A percentile compares a stretch with the other conserved stretches of the same genome.
Evolutionary conservation across 2,888 invertebrate species (phyloP).

Genomic region (Cetonia aurata): DNA sequence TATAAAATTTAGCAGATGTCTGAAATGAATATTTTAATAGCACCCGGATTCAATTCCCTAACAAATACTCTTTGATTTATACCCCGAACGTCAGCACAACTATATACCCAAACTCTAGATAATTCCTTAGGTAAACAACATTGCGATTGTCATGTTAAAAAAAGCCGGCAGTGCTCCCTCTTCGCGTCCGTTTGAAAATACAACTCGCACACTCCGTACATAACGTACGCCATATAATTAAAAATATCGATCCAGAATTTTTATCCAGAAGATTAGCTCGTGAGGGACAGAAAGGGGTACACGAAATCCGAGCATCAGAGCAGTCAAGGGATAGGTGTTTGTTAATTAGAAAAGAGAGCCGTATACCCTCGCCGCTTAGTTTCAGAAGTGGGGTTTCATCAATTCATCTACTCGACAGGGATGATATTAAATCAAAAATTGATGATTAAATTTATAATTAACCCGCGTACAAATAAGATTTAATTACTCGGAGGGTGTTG

Average conservation of each 20-base stretch:
- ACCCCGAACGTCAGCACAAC: conserved; percentile 1
- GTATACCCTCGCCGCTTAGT: conserved; percentile 26
- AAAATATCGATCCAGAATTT: conserved; percentile 39
- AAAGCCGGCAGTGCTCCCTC: neutral
- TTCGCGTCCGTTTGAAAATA: neutral
- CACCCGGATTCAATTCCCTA: neutral
- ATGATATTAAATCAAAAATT: conserved; percentile 41
- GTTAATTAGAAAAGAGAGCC: conserved; percentile 40
- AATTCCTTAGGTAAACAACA: conserved; percentile 34
- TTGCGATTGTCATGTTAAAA: conserved; percentile 31
- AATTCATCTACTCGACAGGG: conserved; percentile 36
- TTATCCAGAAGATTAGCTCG: conserved; percentile 37
- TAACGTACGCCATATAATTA: conserved; percentile 36
- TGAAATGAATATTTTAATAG: conserved; percentile 24
- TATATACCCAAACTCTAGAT: conserved; percentile 30
- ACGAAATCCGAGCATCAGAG: conserved; percentile 21
- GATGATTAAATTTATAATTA: conserved; percentile 42
- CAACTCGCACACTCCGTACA: conserved; percentile 29
- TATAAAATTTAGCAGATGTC: conserved; percentile 4
- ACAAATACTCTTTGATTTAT: neutral
- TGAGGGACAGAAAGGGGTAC: conserved; percentile 12
- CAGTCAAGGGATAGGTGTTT: conserved; percentile 11
- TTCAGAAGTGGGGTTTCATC: conserved; percentile 12
- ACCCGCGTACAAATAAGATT: conserved; percentile 37
- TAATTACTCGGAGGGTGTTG: conserved; percentile 10